A percentile compares a stretch with the other conserved stretches of the same genome.
These are phyloP conservation scores for Pitangus sulphuratus DNA, from an alignment of 2,797 vertebrate species.

Conservation along the genomic window DNA sequence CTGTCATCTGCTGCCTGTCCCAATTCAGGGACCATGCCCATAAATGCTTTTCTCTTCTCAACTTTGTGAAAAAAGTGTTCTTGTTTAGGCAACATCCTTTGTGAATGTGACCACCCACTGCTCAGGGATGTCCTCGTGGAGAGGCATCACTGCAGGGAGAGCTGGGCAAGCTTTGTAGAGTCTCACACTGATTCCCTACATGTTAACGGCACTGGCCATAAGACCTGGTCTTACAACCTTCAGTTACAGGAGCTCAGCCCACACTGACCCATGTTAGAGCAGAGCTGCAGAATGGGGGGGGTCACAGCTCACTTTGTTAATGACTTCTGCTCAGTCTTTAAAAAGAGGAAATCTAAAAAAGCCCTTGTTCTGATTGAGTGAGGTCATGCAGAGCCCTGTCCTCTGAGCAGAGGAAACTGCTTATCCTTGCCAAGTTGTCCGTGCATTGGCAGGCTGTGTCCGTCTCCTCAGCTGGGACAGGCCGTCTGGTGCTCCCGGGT, in stretches of 20 bases:
- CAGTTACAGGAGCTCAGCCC: neutral
- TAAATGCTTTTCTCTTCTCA: neutral
- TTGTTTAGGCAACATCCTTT: no score
- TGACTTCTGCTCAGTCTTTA: neutral
- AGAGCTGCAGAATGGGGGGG: neutral
- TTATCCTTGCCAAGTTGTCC: neutral
- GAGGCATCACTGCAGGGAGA: neutral
- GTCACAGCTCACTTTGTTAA: neutral
- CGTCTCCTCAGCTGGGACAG: accelerated
- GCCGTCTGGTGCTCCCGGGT: accelerated
- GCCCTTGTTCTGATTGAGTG: neutral
- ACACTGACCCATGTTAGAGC: accelerated
- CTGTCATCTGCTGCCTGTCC: accelerated
- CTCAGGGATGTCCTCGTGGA: neutral
- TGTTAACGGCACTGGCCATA: neutral
- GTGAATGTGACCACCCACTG: accelerated
- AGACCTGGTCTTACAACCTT: neutral
- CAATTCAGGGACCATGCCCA: neutral
- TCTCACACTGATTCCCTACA: neutral
- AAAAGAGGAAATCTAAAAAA: neutral
- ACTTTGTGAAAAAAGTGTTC: neutral
- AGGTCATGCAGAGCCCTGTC: neutral
- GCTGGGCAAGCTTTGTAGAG: accelerated
- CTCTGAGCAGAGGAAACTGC: neutral
- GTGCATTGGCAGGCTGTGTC: accelerated